These are phyloP conservation scores for Microtus ochrogaster DNA, from an alignment of 2,113 vertebrate genomes.

Conservation along the genomic window DNA sequence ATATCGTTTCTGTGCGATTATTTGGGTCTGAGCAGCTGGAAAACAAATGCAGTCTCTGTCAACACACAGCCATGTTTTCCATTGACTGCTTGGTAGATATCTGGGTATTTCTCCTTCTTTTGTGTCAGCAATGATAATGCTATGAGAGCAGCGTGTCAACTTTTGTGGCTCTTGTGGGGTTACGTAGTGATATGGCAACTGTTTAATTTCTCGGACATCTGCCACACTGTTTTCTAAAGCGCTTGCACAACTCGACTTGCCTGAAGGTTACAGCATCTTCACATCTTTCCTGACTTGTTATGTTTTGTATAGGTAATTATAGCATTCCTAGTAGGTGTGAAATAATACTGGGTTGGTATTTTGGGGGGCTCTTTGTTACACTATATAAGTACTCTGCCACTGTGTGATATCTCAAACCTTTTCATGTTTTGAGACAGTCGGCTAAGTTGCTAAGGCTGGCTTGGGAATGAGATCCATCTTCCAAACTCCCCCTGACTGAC, in stretches of 20 bases:
- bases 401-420: neutral
- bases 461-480: neutral
- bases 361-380: neutral
- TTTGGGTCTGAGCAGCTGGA: too few species aligned
- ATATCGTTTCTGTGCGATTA: too few species aligned
- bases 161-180: neutral
- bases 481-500: neutral
- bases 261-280: neutral
- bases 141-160: neutral
- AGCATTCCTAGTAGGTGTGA: neutral
- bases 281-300: neutral
- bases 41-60: too few species aligned
- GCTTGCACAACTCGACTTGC: neutral
- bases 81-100: neutral
- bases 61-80: neutral
- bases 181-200: neutral
- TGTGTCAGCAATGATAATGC: neutral
- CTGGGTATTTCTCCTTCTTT: neutral
- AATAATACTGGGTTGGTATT: neutral
- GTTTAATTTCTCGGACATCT: conserved; percentile 28
- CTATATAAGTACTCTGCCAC: neutral
- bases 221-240: neutral
- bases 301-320: conserved; percentile 9
- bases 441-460: neutral
- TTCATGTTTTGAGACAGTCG: neutral